Evolutionary conservation across 2,888 invertebrate genomes (phyloP).

Genomic region (Corbicula japonica): DNA sequence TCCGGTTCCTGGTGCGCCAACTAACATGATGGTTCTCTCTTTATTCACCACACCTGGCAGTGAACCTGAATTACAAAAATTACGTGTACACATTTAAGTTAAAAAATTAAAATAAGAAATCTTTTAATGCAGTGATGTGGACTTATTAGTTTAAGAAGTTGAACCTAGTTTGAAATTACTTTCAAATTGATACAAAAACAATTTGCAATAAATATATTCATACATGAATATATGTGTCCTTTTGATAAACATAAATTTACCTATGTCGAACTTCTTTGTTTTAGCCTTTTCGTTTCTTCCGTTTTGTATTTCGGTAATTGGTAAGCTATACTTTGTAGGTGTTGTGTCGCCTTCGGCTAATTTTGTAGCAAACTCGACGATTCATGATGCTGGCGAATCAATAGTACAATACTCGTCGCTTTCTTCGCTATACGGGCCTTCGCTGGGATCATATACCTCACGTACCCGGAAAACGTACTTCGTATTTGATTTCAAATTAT

Average conservation of each 20-base stretch:
- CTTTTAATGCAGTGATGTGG: too few relatives aligned
- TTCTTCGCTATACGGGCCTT: slow-evolving; percentile 6
- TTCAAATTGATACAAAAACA: too few relatives aligned
- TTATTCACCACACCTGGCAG: not conserved
- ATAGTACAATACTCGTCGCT: not conserved
- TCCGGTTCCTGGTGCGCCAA: slow-evolving; percentile 60
- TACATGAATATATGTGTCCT: too few relatives aligned
- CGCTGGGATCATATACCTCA: not conserved
- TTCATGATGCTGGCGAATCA: not conserved
- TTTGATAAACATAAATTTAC: not conserved
- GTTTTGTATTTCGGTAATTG: slow-evolving; percentile 4
- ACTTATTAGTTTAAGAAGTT: too few relatives aligned
- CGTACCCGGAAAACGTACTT: slow-evolving; percentile 12
- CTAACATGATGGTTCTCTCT: slow-evolving; percentile 56
- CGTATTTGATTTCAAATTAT: slow-evolving; percentile 2
- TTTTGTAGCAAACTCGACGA: not conserved
- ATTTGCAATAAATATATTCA: too few relatives aligned
- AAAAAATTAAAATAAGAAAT: too few relatives aligned
- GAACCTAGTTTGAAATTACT: too few relatives aligned
- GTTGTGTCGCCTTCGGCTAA: not conserved
- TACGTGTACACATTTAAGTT: not conserved
- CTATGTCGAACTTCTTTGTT: slow-evolving; percentile 14
- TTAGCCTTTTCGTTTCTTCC: slow-evolving; percentile 23
- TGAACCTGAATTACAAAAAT: not conserved
- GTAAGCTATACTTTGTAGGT: slow-evolving; percentile 5